phyloP scores from a whole-genome alignment of 1,140 invertebrate species.

The Eueides isabella region DNA sequence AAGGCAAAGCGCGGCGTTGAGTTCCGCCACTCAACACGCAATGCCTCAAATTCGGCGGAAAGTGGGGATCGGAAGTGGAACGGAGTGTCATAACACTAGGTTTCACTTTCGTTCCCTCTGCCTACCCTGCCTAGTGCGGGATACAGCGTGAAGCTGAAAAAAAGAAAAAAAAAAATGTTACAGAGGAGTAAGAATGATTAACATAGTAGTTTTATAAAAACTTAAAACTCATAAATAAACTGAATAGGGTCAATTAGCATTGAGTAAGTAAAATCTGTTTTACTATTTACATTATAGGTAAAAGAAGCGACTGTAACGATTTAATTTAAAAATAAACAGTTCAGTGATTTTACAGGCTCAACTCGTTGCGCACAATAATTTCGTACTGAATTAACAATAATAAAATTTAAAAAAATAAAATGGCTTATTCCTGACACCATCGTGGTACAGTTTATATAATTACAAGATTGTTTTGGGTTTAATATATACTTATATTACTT shows the following conservation, averaged over 20 bases:
- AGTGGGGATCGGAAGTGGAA: no score
- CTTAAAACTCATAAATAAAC: not conserved
- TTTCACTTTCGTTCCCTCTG: no score
- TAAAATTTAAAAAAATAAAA: constrained; percentile 20
- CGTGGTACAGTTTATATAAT: not conserved
- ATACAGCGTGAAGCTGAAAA: not conserved
- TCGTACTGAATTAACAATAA: constrained; percentile 24
- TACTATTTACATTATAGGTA: not conserved
- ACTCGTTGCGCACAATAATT: constrained; percentile 28
- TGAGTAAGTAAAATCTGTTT: not conserved
- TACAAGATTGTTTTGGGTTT: no score
- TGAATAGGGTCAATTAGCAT: not conserved
- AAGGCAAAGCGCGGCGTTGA: no score
- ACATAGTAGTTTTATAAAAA: no score
- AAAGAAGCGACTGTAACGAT: not conserved
- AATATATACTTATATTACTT: no score
- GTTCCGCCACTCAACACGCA: no score
- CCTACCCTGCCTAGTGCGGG: not conserved
- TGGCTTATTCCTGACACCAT: no score
- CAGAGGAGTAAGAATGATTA: no score
- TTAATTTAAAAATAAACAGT: constrained; percentile 13
- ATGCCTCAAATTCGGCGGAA: no score
- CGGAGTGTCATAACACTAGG: no score
- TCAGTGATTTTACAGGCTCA: constrained; percentile 22
- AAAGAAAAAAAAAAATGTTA: no score